Conservation (phyloP, 2,888 invertebrate genomes). For the Cheilosia grossa region DNA sequence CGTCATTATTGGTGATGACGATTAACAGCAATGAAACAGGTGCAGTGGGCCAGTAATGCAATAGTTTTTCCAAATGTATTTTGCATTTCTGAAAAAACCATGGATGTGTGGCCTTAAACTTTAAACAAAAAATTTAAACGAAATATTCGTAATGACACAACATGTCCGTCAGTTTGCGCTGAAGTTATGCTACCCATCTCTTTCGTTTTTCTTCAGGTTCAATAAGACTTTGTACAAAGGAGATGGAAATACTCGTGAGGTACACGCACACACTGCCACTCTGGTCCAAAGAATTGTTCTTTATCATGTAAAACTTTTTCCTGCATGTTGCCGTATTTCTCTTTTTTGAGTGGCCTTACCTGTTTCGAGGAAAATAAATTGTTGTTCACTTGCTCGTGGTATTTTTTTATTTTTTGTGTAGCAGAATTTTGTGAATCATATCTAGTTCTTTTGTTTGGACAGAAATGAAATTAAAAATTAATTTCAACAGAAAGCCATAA, state of each 20-base stretch:
- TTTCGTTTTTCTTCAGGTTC: conserved; percentile 14
- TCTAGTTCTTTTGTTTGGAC: neutral
- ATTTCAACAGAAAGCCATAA: neutral
- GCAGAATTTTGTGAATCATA: neutral
- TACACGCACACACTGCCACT: neutral
- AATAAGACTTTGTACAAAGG: neutral
- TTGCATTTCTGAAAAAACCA: too few relatives aligned
- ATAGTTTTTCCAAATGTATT: too few relatives aligned
- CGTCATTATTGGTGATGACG: conserved; percentile 25
- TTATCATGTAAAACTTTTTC: conserved; percentile 47
- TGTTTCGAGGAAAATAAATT: conserved; percentile 30
- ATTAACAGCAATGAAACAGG: neutral
- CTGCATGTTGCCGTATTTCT: conserved; percentile 69
- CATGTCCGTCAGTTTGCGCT: neutral
- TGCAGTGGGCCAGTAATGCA: too few relatives aligned
- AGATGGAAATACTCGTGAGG: neutral
- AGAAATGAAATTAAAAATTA: conserved; percentile 19
- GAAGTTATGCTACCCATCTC: conserved; percentile 2
- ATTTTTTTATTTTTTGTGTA: too few relatives aligned
- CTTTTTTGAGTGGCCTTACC: conserved; percentile 19
- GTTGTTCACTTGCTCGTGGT: conserved; percentile 23
- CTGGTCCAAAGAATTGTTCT: conserved; percentile 20
- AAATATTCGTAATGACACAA: too few relatives aligned
- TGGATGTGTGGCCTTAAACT: too few relatives aligned
- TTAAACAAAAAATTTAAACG: too few relatives aligned